A percentile compares a stretch with the other conserved stretches of the same genome.
phyloP scores from a whole-genome alignment of 37 sponge, comb jelly and placozoan species.

The Diacarnus erythraeanus region DNA sequence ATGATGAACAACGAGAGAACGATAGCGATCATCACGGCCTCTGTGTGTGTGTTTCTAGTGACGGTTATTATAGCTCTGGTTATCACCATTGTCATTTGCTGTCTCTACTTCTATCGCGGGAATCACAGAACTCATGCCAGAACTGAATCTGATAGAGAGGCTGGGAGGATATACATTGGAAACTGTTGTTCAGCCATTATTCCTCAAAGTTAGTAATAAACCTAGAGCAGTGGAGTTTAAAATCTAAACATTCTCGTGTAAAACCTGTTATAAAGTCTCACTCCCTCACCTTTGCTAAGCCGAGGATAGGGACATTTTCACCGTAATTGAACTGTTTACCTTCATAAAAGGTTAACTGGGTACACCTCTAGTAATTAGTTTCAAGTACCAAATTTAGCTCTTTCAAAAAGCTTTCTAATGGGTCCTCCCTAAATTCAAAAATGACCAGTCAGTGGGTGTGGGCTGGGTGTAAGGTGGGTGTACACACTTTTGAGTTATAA shows the following conservation, averaged over 20 bases:
- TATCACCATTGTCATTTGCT: background rate
- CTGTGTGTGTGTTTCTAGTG: slow-evolving; percentile 7
- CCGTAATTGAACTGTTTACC: background rate
- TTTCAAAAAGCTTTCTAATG: too few relatives aligned
- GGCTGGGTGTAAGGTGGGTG: too few relatives aligned
- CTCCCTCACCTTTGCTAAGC: too few relatives aligned
- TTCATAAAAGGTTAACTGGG: background rate
- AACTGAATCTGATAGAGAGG: background rate
- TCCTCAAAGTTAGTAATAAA: slow-evolving; percentile 14
- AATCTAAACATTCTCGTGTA: too few relatives aligned
- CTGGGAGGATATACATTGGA: background rate
- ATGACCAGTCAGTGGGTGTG: too few relatives aligned
- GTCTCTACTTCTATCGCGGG: background rate
- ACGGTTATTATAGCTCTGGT: slow-evolving; percentile 15
- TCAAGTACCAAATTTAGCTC: too few relatives aligned
- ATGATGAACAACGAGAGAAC: background rate
- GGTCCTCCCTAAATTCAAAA: too few relatives aligned
- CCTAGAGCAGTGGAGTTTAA: too few relatives aligned
- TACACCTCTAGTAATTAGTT: too few relatives aligned
- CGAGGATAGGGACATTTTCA: too few relatives aligned
- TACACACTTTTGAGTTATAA: too few relatives aligned
- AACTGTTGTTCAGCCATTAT: slow-evolving; percentile 37
- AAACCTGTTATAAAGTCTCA: too few relatives aligned
- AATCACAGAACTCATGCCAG: background rate
- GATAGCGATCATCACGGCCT: slow-evolving; percentile 6